Evolutionary conservation across 2,113 vertebrate genomes (phyloP).

Genomic region (Stercorarius parasiticus): DNA sequence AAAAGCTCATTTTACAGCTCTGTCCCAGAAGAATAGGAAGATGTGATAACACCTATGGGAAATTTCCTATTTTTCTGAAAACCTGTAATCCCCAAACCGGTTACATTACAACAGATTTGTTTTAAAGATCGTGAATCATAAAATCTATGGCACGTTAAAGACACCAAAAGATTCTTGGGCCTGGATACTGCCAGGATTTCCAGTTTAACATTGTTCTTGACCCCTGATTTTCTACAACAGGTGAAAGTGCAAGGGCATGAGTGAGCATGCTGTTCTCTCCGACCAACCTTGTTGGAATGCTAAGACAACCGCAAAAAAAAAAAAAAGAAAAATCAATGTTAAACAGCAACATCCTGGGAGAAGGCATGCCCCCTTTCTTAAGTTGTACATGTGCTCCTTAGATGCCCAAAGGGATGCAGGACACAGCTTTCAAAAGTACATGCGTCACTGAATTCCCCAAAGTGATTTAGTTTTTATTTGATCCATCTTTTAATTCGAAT

Average conservation of each 20-base stretch:
- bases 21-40: background rate
- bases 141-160: background rate
- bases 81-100: background rate
- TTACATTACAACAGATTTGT: background rate
- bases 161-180: background rate
- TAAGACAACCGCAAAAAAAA: background rate
- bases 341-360: background rate
- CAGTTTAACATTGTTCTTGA: background rate
- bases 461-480: background rate
- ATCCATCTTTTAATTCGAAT: background rate
- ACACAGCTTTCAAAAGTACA: background rate
- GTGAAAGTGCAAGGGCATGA: background rate
- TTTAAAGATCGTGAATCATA: background rate
- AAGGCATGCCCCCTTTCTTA: background rate
- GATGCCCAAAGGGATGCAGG: background rate
- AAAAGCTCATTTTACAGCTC: background rate
- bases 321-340: background rate
- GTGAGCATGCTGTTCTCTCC: background rate
- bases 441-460: background rate
- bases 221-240: background rate
- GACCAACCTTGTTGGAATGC: background rate
- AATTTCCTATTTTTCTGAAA: background rate
- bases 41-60: rapidly evolving
- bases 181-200: background rate
- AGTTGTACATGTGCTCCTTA: background rate